Evolutionary conservation across 2,888 invertebrate genomes (phyloP).

Genomic region (Orchestes rusci): DNA sequence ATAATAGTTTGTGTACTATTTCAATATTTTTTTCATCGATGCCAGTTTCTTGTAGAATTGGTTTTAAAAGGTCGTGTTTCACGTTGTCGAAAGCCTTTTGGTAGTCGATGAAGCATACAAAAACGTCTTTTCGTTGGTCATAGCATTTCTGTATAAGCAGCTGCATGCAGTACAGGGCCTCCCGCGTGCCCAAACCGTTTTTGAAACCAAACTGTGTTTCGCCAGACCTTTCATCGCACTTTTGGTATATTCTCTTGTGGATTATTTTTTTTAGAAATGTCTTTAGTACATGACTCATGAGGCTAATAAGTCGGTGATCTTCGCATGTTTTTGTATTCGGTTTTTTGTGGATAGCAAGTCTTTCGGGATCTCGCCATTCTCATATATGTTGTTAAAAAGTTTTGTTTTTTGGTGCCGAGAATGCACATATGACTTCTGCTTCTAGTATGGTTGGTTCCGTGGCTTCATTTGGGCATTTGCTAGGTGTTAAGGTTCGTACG

Average conservation of each 20-base stretch:
- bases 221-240: conserved; percentile 1
- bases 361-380: conserved; percentile 3
- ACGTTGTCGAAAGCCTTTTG: conserved; percentile 2
- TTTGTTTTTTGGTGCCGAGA: background rate
- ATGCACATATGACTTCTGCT: background rate
- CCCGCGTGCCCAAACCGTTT: conserved; percentile 9
- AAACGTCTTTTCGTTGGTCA: no score
- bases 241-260: conserved; percentile 11
- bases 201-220: conserved; percentile 10
- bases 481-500: background rate
- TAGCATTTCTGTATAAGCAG: no score
- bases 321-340: conserved; percentile 6
- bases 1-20: conserved; percentile 2
- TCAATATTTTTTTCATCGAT: conserved; percentile 5
- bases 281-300: conserved; percentile 6
- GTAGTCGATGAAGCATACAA: conserved; percentile 4
- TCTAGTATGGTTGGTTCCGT: background rate
- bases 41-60: conserved; percentile 1
- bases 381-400: conserved; percentile 4
- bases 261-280: conserved; percentile 6
- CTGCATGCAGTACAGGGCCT: conserved; percentile 6
- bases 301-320: conserved; percentile 1
- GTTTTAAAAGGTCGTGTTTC: conserved; percentile 1
- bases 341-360: conserved; percentile 8
- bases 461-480: no score